These are phyloP conservation scores for Aythya baeri DNA, from an alignment of 2,113 vertebrate genomes.

Conservation along the genomic window DNA sequence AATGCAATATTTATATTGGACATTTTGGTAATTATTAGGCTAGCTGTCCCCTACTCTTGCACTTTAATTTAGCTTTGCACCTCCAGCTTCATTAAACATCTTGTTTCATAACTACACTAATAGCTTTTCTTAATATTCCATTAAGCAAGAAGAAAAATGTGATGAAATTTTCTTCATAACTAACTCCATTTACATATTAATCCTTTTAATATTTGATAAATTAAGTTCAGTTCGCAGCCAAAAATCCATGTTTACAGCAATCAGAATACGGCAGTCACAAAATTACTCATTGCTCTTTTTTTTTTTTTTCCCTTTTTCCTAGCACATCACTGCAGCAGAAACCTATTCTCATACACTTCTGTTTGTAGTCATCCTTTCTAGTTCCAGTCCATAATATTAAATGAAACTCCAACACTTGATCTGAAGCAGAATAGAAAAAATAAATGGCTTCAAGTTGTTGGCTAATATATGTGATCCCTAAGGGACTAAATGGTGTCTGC, in stretches of 20 bases:
- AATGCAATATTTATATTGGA: conserved; percentile 52
- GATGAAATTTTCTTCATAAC: conserved; percentile 13
- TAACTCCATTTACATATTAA: conserved; percentile 16
- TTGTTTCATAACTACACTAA: conserved; percentile 39
- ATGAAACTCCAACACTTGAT: neutral
- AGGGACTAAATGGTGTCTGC: neutral
- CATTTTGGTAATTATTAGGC: neutral
- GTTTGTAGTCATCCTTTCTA: neutral
- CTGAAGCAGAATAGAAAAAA: neutral
- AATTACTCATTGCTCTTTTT: neutral
- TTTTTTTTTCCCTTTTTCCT: neutral
- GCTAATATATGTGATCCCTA: neutral
- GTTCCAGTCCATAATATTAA: too few species aligned
- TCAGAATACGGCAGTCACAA: neutral
- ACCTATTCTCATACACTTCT: neutral
- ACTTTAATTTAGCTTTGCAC: conserved; percentile 48
- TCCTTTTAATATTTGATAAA: conserved; percentile 59
- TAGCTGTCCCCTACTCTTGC: conserved; percentile 18
- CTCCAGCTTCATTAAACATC: conserved; percentile 52
- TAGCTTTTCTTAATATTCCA: conserved; percentile 44
- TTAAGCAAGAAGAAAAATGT: conserved; percentile 40
- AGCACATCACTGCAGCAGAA: neutral
- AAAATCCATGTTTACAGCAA: conserved; percentile 10
- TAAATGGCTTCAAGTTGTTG: neutral
- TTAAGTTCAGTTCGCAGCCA: neutral